A percentile compares a stretch with the other conserved stretches of the same genome.
phyloP scores from a whole-genome alignment of 2,888 invertebrate species.

The Orthonychiurus folsomi region DNA sequence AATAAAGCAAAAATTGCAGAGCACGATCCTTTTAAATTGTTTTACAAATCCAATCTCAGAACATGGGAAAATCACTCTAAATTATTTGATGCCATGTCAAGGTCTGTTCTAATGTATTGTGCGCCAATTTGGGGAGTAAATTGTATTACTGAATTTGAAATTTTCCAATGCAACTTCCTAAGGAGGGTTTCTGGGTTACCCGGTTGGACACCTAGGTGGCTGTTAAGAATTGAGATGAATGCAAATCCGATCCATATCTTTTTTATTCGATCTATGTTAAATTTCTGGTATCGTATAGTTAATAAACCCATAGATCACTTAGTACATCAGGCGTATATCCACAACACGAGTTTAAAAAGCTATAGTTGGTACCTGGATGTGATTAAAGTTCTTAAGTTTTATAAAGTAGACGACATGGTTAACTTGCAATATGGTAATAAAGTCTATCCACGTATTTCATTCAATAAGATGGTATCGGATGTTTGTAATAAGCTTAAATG shows the following conservation, averaged over 20 bases:
- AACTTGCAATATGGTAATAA: background rate
- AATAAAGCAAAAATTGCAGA: background rate
- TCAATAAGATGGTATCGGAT: background rate
- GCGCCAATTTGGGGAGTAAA: background rate
- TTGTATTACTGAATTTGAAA: background rate
- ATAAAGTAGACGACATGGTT: background rate
- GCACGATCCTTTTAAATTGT: background rate
- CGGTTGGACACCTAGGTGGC: background rate
- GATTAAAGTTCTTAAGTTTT: background rate
- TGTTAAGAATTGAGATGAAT: background rate
- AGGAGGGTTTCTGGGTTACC: background rate
- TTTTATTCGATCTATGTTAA: background rate
- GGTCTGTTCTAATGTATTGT: background rate
- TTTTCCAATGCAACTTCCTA: background rate
- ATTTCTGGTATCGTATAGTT: background rate
- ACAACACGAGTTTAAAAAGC: background rate
- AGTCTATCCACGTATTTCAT: background rate
- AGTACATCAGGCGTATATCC: background rate
- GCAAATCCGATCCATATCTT: background rate
- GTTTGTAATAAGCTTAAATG: background rate
- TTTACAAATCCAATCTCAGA: background rate
- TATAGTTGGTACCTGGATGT: no score
- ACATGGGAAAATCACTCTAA: background rate
- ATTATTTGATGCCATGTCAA: background rate
- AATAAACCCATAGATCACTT: background rate